phyloP scores from a whole-genome alignment of 2,113 vertebrate genomes.

The Corythaixoides concolor region DNA sequence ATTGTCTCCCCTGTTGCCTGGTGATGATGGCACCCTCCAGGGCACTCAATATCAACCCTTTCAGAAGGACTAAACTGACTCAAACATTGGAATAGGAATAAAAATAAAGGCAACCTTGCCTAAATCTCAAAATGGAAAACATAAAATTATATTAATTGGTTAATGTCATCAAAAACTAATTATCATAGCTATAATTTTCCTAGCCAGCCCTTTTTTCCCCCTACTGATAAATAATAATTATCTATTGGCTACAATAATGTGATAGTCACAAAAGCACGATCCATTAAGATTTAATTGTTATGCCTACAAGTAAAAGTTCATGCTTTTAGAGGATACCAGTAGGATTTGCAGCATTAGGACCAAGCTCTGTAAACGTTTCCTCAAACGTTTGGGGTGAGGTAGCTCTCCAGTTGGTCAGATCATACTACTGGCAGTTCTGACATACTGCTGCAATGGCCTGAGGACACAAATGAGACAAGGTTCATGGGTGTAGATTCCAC shows the following conservation, averaged over 20 bases:
- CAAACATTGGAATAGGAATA: neutral
- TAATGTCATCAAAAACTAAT: conserved; percentile 56
- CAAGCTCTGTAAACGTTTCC: neutral
- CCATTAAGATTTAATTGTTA: conserved; percentile 33
- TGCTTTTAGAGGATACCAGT: neutral
- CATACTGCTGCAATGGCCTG: neutral
- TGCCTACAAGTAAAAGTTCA: conserved; percentile 23
- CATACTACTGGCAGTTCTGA: neutral
- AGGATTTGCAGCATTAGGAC: neutral
- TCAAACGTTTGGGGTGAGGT: neutral
- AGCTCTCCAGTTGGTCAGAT: neutral
- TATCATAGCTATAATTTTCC: conserved; percentile 63
- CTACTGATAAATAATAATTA: conserved; percentile 67
- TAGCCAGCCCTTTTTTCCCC: neutral
- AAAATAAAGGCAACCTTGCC: conserved; percentile 49
- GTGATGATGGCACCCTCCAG: conserved; percentile 4
- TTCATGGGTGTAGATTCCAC: neutral
- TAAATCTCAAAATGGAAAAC: conserved; percentile 42
- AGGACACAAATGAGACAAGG: neutral
- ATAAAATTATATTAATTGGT: conserved; percentile 63
- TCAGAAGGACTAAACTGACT: neutral
- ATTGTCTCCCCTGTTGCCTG: neutral
- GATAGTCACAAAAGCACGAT: conserved; percentile 40
- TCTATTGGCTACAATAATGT: conserved; percentile 53
- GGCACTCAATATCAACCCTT: neutral